These are phyloP conservation scores for Hypselothyrea guttata DNA, from an alignment of 2,888 invertebrate genomes.

Conservation along the genomic window DNA sequence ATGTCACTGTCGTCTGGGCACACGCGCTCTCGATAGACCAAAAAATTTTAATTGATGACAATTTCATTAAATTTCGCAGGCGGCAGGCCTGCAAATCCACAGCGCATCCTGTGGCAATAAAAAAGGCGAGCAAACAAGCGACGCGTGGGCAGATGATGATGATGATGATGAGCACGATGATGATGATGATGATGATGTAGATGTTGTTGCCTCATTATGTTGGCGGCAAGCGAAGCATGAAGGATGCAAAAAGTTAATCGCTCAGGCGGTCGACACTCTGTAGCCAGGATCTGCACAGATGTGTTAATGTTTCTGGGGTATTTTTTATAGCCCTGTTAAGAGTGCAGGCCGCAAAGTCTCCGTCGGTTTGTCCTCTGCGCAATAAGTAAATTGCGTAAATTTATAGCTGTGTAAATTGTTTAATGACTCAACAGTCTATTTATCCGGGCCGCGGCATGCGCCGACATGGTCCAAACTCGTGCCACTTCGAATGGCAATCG, in stretches of 20 bases:
- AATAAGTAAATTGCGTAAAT: constrained; percentile 80
- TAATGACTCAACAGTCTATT: constrained; percentile 76
- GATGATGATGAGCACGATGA: constrained; percentile 26
- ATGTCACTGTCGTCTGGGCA: constrained; percentile 57
- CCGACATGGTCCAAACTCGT: constrained; percentile 59
- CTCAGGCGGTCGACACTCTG: constrained; percentile 74
- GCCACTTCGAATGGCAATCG: constrained; percentile 8
- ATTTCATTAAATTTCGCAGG: constrained; percentile 77
- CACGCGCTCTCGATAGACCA: constrained; percentile 57
- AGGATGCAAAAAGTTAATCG: constrained; percentile 79
- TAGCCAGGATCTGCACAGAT: constrained; percentile 65
- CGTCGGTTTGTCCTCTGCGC: constrained; percentile 38
- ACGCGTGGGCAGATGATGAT: constrained; percentile 48
- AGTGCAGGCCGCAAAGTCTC: constrained; percentile 18
- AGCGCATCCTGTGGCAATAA: constrained; percentile 49
- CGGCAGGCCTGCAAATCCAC: constrained; percentile 49
- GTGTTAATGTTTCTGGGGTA: constrained; percentile 70
- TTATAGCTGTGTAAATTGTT: constrained; percentile 77
- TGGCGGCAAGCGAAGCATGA: constrained; percentile 55
- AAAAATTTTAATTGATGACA: constrained; percentile 81
- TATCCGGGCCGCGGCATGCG: constrained; percentile 56
- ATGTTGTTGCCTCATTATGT: constrained; percentile 13
- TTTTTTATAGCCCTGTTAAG: constrained; percentile 65
- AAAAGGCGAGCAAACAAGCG: constrained; percentile 56
- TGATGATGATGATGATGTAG: constrained; percentile 26